A percentile compares a stretch with the other conserved stretches of the same genome.
phyloP scores from a whole-genome alignment of 1,140 invertebrate species.

The Drosophila varians region DNA sequence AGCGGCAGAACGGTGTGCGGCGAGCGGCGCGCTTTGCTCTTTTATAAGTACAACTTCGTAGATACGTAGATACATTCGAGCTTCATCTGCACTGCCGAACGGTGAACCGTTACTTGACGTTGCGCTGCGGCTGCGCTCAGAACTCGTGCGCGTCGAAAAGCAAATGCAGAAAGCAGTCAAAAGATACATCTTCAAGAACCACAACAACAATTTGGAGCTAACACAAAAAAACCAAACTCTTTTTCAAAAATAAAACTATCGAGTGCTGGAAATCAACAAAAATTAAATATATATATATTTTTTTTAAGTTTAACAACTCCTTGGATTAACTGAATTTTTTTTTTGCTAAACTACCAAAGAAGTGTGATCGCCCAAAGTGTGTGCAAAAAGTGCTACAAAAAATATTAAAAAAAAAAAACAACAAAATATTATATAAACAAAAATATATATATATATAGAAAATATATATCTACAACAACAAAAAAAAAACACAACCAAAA shows the following conservation, averaged over 20 bases:
- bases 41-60: slow-evolving; percentile 81
- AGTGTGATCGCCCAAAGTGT: slow-evolving; percentile 36
- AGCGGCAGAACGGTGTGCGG: not conserved
- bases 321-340: slow-evolving; percentile 26
- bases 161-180: slow-evolving; percentile 48
- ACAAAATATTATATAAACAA: no score
- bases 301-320: slow-evolving; percentile 33
- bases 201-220: not conserved
- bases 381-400: slow-evolving; percentile 35
- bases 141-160: slow-evolving; percentile 76
- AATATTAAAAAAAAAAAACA: slow-evolving; percentile 13
- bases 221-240: slow-evolving; percentile 3
- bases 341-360: slow-evolving; percentile 35
- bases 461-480: slow-evolving; percentile 8
- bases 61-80: slow-evolving; percentile 68
- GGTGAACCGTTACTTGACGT: slow-evolving; percentile 36
- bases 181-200: not conserved
- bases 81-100: slow-evolving; percentile 62
- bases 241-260: slow-evolving; percentile 32
- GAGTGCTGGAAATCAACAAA: slow-evolving; percentile 5
- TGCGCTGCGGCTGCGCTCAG: slow-evolving; percentile 74
- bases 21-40: slow-evolving; percentile 28
- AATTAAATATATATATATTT: no score
- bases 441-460: not conserved
- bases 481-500: slow-evolving; percentile 17